Conservation (phyloP, 2,113 vertebrate genomes). For the Prunella himalayana region DNA sequence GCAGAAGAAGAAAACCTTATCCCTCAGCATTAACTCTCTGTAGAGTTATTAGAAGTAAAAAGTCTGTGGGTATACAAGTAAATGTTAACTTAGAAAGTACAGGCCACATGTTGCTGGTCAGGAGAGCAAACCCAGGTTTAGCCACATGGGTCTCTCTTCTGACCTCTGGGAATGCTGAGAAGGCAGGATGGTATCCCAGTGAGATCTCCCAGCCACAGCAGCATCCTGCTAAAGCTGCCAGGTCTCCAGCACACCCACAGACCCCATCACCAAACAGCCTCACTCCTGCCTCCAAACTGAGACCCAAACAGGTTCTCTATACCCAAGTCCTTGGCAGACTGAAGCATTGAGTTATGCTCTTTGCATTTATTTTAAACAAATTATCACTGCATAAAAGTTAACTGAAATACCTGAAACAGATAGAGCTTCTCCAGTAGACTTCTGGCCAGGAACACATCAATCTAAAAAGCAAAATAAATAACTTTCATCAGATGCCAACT, state of each 20-base stretch:
- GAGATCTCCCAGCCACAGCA: background rate
- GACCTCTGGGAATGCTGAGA: background rate
- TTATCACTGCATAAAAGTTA: background rate
- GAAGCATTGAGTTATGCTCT: background rate
- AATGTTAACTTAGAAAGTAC: background rate
- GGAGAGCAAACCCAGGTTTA: background rate
- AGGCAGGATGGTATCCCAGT: background rate
- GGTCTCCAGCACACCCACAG: background rate
- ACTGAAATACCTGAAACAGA: slow-evolving; percentile 88
- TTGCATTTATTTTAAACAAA: background rate
- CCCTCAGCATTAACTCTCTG: background rate
- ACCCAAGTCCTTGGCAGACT: background rate
- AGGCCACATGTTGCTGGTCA: background rate
- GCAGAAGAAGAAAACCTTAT: background rate
- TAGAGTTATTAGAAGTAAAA: background rate
- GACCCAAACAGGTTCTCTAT: background rate
- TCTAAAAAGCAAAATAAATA: slow-evolving; percentile 69
- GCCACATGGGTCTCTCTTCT: background rate
- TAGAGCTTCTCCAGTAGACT: slow-evolving; percentile 95
- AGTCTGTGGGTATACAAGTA: background rate
- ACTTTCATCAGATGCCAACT: background rate
- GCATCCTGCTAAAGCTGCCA: background rate
- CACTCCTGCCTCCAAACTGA: background rate
- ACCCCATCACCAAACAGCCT: background rate
- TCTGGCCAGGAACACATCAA: slow-evolving; percentile 95